phyloP scores from a whole-genome alignment of 2,113 vertebrate genomes.

The Anser cygnoides region DNA sequence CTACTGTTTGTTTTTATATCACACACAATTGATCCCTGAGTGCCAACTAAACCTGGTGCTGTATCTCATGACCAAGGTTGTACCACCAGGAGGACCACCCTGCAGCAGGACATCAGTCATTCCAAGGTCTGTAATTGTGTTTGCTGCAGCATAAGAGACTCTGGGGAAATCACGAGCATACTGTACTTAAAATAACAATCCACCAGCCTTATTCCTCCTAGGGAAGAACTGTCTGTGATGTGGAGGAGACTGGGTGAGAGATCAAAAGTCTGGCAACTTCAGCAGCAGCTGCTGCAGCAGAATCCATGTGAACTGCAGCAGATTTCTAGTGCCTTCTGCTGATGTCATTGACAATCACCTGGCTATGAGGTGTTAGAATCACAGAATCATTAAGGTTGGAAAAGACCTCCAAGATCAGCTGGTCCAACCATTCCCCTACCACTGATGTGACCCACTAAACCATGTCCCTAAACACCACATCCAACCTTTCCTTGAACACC shows the following conservation, averaged over 20 bases:
- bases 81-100: not conserved
- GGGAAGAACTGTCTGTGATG: not conserved
- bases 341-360: not conserved
- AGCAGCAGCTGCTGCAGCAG: not conserved
- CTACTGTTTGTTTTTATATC: no score
- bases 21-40: not conserved
- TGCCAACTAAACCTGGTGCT: not conserved
- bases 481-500: no score
- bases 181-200: not conserved
- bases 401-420: no score
- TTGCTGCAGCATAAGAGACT: not conserved
- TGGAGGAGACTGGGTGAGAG: not conserved
- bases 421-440: no score
- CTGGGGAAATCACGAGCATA: not conserved
- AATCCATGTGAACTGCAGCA: not conserved
- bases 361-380: not conserved
- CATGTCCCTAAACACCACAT: no score
- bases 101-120: not conserved
- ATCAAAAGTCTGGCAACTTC: not conserved
- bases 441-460: no score
- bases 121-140: rapidly evolving
- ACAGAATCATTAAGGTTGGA: no score
- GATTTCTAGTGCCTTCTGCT: not conserved
- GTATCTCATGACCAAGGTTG: not conserved
- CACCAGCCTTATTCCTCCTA: no score